Conservation (phyloP, 1,140 invertebrate species). For the Vanessa atalanta region DNA sequence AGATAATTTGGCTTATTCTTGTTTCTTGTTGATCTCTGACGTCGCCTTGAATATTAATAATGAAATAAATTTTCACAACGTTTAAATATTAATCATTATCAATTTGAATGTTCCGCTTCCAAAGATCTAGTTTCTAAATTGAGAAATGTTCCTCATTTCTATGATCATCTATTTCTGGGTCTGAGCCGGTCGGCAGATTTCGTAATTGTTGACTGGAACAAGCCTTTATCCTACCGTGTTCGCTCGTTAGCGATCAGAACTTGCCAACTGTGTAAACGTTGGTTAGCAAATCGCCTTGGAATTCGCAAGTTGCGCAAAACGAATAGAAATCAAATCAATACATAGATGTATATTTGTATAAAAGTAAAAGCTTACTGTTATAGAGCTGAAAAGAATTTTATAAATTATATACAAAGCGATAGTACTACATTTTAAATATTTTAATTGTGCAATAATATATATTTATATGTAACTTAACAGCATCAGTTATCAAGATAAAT, state of each 20-base stretch:
- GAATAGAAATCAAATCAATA: no score
- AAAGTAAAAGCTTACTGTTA: no score
- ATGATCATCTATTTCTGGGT: slow-evolving; percentile 21
- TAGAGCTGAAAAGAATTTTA: no score
- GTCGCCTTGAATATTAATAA: not conserved
- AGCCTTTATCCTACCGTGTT: slow-evolving; percentile 25
- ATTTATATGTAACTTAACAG: no score
- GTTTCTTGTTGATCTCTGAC: not conserved
- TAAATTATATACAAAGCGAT: no score
- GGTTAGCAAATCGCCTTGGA: slow-evolving; percentile 26
- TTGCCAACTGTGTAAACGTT: slow-evolving; percentile 31
- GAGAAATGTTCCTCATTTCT: slow-evolving; percentile 17
- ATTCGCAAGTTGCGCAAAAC: slow-evolving; percentile 23
- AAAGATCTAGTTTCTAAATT: slow-evolving; percentile 8
- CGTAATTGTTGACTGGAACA: slow-evolving; percentile 29
- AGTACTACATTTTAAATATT: no score
- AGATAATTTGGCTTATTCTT: not conserved
- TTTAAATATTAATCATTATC: not conserved
- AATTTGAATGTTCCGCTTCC: not conserved
- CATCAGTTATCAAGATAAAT: no score
- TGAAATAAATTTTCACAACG: slow-evolving; percentile 1
- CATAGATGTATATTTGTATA: no score
- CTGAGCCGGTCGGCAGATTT: slow-evolving; percentile 26
- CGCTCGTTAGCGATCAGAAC: slow-evolving; percentile 36
- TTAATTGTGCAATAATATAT: no score